phyloP scores from a whole-genome alignment of 2,797 vertebrate genomes.

The Coendou prehensilis region DNA sequence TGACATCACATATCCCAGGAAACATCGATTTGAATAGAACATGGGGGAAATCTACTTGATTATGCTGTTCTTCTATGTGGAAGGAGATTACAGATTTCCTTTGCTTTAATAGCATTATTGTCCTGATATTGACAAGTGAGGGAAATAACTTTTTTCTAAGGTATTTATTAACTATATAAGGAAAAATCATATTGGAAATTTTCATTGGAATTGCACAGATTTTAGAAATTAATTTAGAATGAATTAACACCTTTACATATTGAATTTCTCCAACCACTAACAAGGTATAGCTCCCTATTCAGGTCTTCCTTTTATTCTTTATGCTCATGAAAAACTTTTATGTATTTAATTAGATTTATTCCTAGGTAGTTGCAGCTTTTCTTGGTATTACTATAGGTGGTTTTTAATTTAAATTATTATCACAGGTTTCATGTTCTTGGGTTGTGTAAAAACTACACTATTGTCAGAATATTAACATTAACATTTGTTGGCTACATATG shows the following conservation, averaged over 20 bases:
- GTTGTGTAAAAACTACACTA: not conserved
- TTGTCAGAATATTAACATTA: not conserved
- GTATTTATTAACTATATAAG: not conserved
- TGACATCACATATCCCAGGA: not conserved
- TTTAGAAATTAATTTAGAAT: constrained; percentile 29
- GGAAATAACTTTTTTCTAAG: not conserved
- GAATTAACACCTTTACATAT: not conserved
- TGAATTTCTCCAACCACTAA: not conserved
- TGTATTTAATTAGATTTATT: not conserved
- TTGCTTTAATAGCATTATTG: not conserved
- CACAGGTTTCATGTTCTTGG: not conserved
- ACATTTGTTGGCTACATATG: not conserved
- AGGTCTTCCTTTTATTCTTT: not conserved
- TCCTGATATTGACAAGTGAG: not conserved
- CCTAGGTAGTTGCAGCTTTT: not conserved
- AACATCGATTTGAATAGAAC: constrained; percentile 29
- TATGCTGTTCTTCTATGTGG: not conserved
- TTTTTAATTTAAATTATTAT: constrained; percentile 5
- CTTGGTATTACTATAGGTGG: not conserved
- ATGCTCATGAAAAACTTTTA: not conserved
- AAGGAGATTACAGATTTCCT: not conserved
- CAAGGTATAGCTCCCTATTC: not conserved
- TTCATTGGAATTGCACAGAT: not conserved
- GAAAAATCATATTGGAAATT: not conserved
- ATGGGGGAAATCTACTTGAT: not conserved